A percentile compares a stretch with the other conserved stretches of the same genome.
Evolutionary conservation across 2,888 invertebrate species (phyloP).

Genomic region (Biston betularia): DNA sequence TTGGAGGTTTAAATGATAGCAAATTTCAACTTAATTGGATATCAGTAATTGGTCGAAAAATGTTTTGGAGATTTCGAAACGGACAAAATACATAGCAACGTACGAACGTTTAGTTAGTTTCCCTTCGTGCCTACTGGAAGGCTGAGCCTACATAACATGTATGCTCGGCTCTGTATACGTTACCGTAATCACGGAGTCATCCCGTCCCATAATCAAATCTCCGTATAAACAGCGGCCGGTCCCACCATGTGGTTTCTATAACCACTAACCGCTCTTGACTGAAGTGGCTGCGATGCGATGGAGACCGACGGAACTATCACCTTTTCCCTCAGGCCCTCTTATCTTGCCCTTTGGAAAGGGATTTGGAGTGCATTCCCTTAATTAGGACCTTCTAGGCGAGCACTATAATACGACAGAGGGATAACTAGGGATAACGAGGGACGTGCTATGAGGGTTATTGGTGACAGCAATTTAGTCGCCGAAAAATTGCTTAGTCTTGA

Average conservation of each 20-base stretch:
- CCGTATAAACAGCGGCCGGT: constrained; percentile 9
- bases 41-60: no score
- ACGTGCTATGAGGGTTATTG: neutral
- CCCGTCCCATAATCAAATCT: constrained; percentile 21
- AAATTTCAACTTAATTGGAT: no score
- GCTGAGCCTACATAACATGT: neutral
- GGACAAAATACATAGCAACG: no score
- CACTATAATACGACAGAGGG: neutral
- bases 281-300: constrained; percentile 33
- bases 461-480: no score
- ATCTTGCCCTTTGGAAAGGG: constrained; percentile 39
- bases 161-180: neutral
- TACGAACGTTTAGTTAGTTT: no score
- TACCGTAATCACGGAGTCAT: neutral
- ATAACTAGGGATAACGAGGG: neutral
- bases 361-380: constrained; percentile 50
- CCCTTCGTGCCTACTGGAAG: no score
- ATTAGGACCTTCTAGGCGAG: constrained; percentile 41
- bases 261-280: constrained; percentile 22
- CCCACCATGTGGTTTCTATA: constrained; percentile 35
- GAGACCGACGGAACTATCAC: constrained; percentile 43
- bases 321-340: constrained; percentile 42
- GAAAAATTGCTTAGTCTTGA: no score
- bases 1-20: no score
- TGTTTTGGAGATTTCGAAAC: no score